Conservation (phyloP, 2,888 invertebrate genomes). For the Hylaea fasciaria region DNA sequence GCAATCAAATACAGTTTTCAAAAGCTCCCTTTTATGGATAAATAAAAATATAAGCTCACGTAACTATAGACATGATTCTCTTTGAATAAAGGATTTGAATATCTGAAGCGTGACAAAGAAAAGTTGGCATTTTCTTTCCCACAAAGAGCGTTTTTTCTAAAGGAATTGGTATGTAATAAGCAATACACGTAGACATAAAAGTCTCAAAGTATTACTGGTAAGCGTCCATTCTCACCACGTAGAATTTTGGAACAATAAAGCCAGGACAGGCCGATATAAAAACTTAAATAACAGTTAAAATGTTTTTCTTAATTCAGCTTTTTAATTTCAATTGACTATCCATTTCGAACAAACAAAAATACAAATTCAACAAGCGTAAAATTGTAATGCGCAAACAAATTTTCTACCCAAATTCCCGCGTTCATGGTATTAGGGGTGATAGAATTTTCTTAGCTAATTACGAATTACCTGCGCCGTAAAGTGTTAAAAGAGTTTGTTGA, state of each 20-base stretch:
- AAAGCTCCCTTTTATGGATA: too few species aligned
- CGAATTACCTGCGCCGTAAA: slow-evolving; percentile 26
- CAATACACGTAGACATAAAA: too few species aligned
- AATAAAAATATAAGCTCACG: too few species aligned
- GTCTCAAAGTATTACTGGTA: too few species aligned
- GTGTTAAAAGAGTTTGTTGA: slow-evolving; percentile 14
- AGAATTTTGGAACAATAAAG: too few species aligned
- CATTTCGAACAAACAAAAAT: slow-evolving; percentile 4
- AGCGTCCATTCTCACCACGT: too few species aligned
- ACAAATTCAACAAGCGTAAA: slow-evolving; percentile 11
- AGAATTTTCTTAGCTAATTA: slow-evolving; percentile 28
- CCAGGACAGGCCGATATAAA: too few species aligned
- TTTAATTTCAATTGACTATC: not conserved
- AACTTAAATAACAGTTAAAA: not conserved
- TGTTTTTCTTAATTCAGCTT: not conserved
- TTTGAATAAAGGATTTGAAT: slow-evolving; percentile 5
- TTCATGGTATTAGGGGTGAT: slow-evolving; percentile 27
- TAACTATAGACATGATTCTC: not conserved
- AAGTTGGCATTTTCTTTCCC: not conserved
- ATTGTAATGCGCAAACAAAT: slow-evolving; percentile 21
- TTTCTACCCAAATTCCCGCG: slow-evolving; percentile 27
- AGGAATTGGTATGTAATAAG: too few species aligned
- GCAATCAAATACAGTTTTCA: too few species aligned
- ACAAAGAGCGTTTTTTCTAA: too few species aligned
- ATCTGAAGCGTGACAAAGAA: not conserved